These are phyloP conservation scores for Yponomeuta malinellus DNA, from an alignment of 2,888 invertebrate species.

Conservation along the genomic window DNA sequence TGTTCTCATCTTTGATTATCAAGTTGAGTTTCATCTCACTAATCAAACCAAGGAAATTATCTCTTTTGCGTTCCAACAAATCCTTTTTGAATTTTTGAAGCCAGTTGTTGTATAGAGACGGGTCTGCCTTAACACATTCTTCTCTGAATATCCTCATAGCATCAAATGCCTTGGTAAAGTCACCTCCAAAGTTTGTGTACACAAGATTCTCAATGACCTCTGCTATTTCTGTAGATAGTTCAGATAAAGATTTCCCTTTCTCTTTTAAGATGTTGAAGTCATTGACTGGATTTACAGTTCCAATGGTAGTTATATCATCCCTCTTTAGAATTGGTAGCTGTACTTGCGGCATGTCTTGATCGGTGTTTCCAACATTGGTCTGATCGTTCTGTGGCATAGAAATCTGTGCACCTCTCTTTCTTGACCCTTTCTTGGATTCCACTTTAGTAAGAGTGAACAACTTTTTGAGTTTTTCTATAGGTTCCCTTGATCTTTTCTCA, in stretches of 20 bases:
- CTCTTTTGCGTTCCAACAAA: conserved; percentile 41
- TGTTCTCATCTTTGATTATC: conserved; percentile 56
- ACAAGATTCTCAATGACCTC: conserved; percentile 58
- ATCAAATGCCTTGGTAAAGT: conserved; percentile 49
- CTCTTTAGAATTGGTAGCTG: conserved; percentile 35
- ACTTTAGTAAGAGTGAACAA: conserved; percentile 66
- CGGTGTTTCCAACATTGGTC: conserved; percentile 15
- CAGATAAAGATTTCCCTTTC: conserved; percentile 44
- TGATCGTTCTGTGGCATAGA: neutral
- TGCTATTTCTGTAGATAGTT: conserved; percentile 46
- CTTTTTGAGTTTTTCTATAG: conserved; percentile 61
- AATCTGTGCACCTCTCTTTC: conserved; percentile 26
- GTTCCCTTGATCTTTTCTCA: conserved; percentile 58
- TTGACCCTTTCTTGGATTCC: conserved; percentile 41
- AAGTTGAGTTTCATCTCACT: conserved; percentile 44
- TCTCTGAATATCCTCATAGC: conserved; percentile 50
- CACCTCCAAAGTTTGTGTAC: conserved; percentile 52
- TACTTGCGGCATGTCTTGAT: conserved; percentile 41
- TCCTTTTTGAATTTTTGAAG: conserved; percentile 47
- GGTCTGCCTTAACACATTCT: conserved; percentile 50
- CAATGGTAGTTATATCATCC: conserved; percentile 53
- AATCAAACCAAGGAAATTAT: conserved; percentile 40
- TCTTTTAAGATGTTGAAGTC: conserved; percentile 73
- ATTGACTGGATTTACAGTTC: conserved; percentile 76
- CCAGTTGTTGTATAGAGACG: conserved; percentile 59